phyloP scores from a whole-genome alignment of 2,888 invertebrate species.

The Diplolepis rosae region DNA sequence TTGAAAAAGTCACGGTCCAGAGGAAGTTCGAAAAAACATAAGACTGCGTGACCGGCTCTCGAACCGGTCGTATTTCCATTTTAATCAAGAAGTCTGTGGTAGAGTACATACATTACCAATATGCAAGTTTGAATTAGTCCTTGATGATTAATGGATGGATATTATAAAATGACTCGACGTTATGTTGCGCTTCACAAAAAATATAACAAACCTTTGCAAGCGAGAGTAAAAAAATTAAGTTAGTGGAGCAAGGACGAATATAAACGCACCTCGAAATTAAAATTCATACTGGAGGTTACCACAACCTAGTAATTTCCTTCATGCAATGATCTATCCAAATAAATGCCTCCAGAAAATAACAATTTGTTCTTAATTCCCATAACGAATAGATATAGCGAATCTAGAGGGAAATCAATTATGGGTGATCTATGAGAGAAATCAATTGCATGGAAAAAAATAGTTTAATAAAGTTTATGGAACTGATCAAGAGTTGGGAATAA shows the following conservation, averaged over 20 bases:
- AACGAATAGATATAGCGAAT: background rate
- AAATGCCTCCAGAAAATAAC: background rate
- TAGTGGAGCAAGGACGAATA: background rate
- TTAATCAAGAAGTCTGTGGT: background rate
- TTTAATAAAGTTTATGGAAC: too few species aligned
- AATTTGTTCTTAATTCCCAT: background rate
- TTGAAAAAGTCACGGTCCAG: constrained; percentile 29
- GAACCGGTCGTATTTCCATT: constrained; percentile 32
- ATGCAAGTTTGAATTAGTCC: background rate
- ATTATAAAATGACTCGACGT: background rate
- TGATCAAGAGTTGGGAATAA: too few species aligned
- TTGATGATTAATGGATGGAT: background rate
- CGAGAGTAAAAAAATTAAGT: background rate
- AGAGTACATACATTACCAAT: background rate
- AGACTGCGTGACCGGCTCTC: constrained; percentile 38
- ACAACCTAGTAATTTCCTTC: background rate
- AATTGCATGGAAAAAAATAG: too few species aligned
- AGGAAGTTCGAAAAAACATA: constrained; percentile 37
- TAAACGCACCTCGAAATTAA: background rate
- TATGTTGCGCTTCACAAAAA: background rate
- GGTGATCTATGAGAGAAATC: background rate
- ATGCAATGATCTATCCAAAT: background rate
- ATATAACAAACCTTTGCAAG: background rate
- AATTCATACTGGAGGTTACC: background rate
- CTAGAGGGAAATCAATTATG: background rate